These are phyloP conservation scores for Drosophila parthenogenetica DNA, from an alignment of 2,888 invertebrate species.

Conservation along the genomic window DNA sequence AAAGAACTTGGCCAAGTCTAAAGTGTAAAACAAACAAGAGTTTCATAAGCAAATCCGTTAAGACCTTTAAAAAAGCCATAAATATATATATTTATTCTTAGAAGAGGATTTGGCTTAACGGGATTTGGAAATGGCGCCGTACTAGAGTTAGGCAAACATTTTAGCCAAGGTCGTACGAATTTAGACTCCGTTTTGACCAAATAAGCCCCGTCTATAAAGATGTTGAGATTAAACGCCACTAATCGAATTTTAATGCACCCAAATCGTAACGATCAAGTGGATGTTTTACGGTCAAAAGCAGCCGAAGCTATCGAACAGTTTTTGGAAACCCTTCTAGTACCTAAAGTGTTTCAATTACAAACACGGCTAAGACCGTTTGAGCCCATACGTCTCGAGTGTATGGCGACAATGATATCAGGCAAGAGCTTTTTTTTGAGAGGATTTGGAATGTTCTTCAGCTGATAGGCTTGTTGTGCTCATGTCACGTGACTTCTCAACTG, in stretches of 20 bases:
- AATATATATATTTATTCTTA: constrained; percentile 7
- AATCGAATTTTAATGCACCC: constrained; percentile 39
- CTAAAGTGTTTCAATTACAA: neutral
- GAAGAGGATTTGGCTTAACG: neutral
- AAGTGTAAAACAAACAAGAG: constrained; percentile 2
- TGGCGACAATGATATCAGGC: constrained; percentile 13
- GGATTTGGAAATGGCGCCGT: constrained; percentile 28
- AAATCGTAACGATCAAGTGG: constrained; percentile 32
- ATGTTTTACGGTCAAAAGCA: constrained; percentile 2
- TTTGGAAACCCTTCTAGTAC: neutral
- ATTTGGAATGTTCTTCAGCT: neutral
- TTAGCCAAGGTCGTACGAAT: constrained; percentile 27
- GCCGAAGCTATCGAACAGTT: neutral
- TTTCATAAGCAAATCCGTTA: constrained; percentile 39
- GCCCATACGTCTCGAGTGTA: constrained; percentile 6
- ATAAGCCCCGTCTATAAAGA: constrained; percentile 44
- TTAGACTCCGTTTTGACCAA: constrained; percentile 22
- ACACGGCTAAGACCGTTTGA: constrained; percentile 1
- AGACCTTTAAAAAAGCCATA: constrained; percentile 22
- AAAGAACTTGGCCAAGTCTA: constrained; percentile 28
- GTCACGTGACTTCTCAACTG: constrained; percentile 18
- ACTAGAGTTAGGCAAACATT: neutral
- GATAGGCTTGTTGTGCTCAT: constrained; percentile 13
- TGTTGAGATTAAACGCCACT: constrained; percentile 40
- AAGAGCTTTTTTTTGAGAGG: neutral